Conservation (phyloP, 2,113 vertebrate genomes). For the Pardalotus punctatus region DNA sequence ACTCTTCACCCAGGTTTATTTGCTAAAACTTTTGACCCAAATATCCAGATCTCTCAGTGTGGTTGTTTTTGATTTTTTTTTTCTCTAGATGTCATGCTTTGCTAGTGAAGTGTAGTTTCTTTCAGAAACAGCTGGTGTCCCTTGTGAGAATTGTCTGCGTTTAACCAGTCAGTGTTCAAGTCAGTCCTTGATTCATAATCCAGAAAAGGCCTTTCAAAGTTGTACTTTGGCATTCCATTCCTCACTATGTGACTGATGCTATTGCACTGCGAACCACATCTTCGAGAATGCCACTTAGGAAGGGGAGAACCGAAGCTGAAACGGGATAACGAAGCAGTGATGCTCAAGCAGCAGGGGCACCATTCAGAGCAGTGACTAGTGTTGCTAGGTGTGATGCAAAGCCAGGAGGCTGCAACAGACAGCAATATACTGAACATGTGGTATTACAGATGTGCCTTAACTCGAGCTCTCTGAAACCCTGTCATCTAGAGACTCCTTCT, state of each 20-base stretch:
- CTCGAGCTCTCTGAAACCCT: neutral
- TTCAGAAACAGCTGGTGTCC: neutral
- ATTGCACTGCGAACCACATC: rapidly evolving
- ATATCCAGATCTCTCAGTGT: neutral
- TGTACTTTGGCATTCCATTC: neutral
- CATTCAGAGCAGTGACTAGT: neutral
- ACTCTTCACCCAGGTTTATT: neutral
- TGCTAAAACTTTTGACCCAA: neutral
- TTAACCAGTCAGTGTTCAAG: neutral
- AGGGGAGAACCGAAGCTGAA: neutral
- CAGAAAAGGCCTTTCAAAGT: neutral
- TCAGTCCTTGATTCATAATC: neutral
- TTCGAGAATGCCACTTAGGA: neutral
- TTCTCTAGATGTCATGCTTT: neutral
- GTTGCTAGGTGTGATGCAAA: rapidly evolving
- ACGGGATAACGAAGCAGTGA: neutral
- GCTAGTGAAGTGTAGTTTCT: neutral
- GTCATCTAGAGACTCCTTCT: neutral
- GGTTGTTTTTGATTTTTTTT: neutral
- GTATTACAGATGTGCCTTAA: neutral
- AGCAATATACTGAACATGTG: neutral
- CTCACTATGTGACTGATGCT: neutral
- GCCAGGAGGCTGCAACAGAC: neutral
- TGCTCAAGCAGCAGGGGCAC: neutral
- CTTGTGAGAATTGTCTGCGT: neutral